Conservation (phyloP, 2,888 invertebrate genomes). For the Xylota sylvarum region DNA sequence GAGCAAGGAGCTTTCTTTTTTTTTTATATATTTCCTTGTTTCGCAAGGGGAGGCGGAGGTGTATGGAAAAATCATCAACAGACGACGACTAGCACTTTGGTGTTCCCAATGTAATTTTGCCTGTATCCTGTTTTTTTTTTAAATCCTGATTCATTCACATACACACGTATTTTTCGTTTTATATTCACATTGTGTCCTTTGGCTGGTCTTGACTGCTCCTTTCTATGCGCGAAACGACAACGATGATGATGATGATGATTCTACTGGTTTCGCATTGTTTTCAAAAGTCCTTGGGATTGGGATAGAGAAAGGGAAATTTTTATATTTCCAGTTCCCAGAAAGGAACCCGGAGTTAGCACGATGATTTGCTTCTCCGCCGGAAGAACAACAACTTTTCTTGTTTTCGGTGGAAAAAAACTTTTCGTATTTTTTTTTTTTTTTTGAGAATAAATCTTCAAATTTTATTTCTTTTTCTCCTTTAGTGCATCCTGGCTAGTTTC, state of each 20-base stretch:
- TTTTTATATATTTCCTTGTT: constrained; percentile 37
- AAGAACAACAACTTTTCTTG: constrained; percentile 52
- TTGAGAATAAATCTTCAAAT: constrained; percentile 58
- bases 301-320: constrained; percentile 14
- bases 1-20: constrained; percentile 46
- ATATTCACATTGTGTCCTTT: constrained; percentile 12
- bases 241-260: constrained; percentile 43
- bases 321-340: constrained; percentile 26
- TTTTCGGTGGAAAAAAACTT: constrained; percentile 16
- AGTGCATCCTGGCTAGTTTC: constrained; percentile 44
- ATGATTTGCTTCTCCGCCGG: constrained; percentile 56
- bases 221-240: constrained; percentile 12
- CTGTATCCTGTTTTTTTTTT: constrained; percentile 65
- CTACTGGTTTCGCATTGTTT: constrained; percentile 46
- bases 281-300: constrained; percentile 29
- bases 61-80: constrained; percentile 55
- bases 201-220: constrained; percentile 26
- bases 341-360: constrained; percentile 40
- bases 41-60: background rate
- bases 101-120: constrained; percentile 59
- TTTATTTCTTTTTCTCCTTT: constrained; percentile 33
- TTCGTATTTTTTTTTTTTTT: background rate
- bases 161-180: constrained; percentile 20
- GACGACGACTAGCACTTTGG: constrained; percentile 38
- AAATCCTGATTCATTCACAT: constrained; percentile 34